Evolutionary conservation across 2,888 invertebrate species (phyloP), one percentile per base, ranked within the genome.

Genomic region (Calephelis perditalis): DNA sequence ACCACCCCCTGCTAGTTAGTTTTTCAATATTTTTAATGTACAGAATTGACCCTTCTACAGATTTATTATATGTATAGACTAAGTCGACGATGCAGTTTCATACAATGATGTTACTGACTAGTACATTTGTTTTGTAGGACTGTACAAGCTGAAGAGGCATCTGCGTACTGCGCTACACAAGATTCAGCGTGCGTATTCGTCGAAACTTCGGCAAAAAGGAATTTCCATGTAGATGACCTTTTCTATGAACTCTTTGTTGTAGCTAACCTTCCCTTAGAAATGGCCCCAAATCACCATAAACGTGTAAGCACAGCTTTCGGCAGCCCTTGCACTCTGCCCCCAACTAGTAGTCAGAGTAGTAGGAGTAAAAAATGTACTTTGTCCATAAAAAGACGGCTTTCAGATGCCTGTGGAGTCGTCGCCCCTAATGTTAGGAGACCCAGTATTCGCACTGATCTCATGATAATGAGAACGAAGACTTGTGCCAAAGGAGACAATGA

Each of bases 201-300:
- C 26, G 96, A 96, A 77, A 95, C 95, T 36, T 97, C 96, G 46
- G 97, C 97, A 6, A 96, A 96, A 79, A 94, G 94, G 74, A 96
- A 96, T 81, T 91, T 92, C 67, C 94, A 94, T 73, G 95, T 97
- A 58, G 96, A 96, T 74, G 96, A 97, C 73, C 92, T 96, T 12
- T 97, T 97, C 83, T 94, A 95, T 79, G 95, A 96, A 71, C 91
- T 97, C 10, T 97, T 97, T 80, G 92, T 95, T 61, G 94, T 96
- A 57, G 96, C 96, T 40, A 95, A 96, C 77, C 83, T 97, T 63
- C 97, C 97, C 0, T 84, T 95, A 71, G 97, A 97, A 88, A 97
- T 97, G 97, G 96, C 96, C 26, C 96, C 96, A 0, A 96, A 96
- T 74, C 95, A 96, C 77, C 97, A 97, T 81, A 94, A 96, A 73